These are phyloP conservation scores for Stenopsyche tienmushanensis DNA, from an alignment of 1,140 invertebrate species.

Conservation along the genomic window DNA sequence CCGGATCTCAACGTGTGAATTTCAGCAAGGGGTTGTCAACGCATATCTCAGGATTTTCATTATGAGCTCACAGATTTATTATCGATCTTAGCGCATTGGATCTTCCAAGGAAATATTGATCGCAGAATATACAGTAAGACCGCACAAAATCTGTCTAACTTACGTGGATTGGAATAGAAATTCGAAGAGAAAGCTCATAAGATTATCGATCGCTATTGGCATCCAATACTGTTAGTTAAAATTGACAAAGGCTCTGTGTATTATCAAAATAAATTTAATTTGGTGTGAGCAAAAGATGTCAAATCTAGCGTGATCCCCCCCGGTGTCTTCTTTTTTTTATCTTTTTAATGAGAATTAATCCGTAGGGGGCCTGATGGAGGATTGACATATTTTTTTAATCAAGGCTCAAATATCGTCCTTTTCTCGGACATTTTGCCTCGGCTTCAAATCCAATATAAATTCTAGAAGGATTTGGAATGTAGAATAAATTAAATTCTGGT, in stretches of 20 bases:
- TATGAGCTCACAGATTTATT: too few relatives aligned
- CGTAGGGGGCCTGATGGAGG: slow-evolving; percentile 20
- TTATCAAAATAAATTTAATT: slow-evolving; percentile 21
- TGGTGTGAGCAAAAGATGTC: slow-evolving; percentile 8
- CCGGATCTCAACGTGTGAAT: not conserved
- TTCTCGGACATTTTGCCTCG: not conserved
- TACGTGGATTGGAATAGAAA: too few relatives aligned
- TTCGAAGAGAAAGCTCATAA: too few relatives aligned
- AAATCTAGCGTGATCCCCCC: slow-evolving; percentile 8
- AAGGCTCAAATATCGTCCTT: slow-evolving; percentile 18
- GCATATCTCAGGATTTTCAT: too few relatives aligned
- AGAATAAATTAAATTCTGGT: slow-evolving; percentile 33
- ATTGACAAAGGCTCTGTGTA: slow-evolving; percentile 21
- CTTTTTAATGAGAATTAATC: slow-evolving; percentile 27
- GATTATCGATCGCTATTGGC: too few relatives aligned
- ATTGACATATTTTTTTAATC: slow-evolving; percentile 38
- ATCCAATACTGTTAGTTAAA: slow-evolving; percentile 15
- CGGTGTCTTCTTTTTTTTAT: not conserved
- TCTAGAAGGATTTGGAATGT: slow-evolving; percentile 10
- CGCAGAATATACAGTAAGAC: too few relatives aligned
- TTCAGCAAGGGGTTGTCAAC: too few relatives aligned
- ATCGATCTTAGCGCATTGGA: too few relatives aligned
- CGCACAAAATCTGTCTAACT: too few relatives aligned
- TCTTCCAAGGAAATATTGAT: too few relatives aligned
- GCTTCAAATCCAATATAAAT: slow-evolving; percentile 33